A percentile compares a stretch with the other conserved stretches of the same genome.
These are phyloP conservation scores for Cephalotes varians DNA, from an alignment of 2,888 invertebrate genomes.

Conservation along the genomic window DNA sequence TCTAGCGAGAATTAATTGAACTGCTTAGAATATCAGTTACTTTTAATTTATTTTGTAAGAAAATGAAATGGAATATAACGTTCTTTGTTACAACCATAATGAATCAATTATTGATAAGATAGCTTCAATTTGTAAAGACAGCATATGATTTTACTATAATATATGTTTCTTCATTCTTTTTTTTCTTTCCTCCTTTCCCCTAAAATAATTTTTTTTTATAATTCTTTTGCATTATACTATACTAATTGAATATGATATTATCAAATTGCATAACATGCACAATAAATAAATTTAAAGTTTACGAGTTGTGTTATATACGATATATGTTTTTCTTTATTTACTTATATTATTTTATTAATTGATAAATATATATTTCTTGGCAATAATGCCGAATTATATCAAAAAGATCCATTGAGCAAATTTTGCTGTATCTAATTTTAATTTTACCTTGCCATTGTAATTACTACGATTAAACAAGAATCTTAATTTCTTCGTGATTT, in stretches of 20 bases:
- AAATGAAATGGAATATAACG: not conserved
- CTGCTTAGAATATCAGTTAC: not conserved
- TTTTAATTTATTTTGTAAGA: not conserved
- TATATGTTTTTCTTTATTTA: not conserved
- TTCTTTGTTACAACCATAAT: not conserved
- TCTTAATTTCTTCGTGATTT: slow-evolving; percentile 33
- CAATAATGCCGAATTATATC: not conserved
- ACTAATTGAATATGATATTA: not conserved
- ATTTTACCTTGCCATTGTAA: slow-evolving; percentile 20
- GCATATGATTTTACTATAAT: no score
- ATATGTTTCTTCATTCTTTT: not conserved
- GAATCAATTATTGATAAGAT: no score
- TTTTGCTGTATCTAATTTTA: slow-evolving; percentile 25
- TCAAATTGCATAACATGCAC: no score
- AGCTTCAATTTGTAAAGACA: no score
- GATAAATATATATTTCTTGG: not conserved
- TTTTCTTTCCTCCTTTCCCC: not conserved
- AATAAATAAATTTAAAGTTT: not conserved
- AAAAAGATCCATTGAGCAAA: not conserved
- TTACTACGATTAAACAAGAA: slow-evolving; percentile 42
- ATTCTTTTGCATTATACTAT: not conserved
- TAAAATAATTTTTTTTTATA: not conserved
- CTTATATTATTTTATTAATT: not conserved
- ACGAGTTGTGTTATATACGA: not conserved
- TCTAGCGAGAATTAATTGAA: not conserved